Evolutionary conservation across 1,140 invertebrate species (phyloP).

Genomic region (Dufourea novaeangliae): DNA sequence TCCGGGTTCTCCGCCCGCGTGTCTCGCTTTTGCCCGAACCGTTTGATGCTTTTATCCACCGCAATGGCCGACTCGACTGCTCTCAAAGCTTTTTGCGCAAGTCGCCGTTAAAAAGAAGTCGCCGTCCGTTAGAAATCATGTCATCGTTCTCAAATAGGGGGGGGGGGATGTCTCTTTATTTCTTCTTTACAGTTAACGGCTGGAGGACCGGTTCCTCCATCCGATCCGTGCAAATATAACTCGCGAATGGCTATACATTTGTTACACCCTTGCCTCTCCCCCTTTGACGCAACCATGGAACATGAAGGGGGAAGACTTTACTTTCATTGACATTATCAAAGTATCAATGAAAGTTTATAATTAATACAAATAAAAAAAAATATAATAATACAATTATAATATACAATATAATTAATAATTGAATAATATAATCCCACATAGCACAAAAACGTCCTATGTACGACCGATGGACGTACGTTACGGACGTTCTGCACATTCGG

Average conservation of each 20-base stretch:
- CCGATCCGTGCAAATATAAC: constrained; percentile 10
- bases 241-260: constrained; percentile 39
- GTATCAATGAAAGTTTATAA: too few species aligned
- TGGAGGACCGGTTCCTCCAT: background rate
- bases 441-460: too few species aligned
- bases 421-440: too few species aligned
- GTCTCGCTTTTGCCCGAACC: constrained; percentile 35
- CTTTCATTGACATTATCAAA: too few species aligned
- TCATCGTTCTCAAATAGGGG: constrained; percentile 2
- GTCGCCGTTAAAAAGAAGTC: constrained; percentile 23
- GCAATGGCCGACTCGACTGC: constrained; percentile 25
- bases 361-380: too few species aligned
- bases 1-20: background rate
- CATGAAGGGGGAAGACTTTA: too few species aligned
- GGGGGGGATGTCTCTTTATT: too few species aligned
- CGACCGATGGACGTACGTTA: too few species aligned
- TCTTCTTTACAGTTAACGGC: constrained; percentile 2
- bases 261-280: constrained; percentile 9
- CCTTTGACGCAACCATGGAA: background rate
- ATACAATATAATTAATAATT: too few species aligned
- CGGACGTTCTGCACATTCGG: too few species aligned
- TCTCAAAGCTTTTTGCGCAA: constrained; percentile 45
- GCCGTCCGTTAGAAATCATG: constrained; percentile 15
- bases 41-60: constrained; percentile 52
- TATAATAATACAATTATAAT: too few species aligned